Evolutionary conservation across 2,888 invertebrate genomes (phyloP).

Genomic region (Trilocha varians): DNA sequence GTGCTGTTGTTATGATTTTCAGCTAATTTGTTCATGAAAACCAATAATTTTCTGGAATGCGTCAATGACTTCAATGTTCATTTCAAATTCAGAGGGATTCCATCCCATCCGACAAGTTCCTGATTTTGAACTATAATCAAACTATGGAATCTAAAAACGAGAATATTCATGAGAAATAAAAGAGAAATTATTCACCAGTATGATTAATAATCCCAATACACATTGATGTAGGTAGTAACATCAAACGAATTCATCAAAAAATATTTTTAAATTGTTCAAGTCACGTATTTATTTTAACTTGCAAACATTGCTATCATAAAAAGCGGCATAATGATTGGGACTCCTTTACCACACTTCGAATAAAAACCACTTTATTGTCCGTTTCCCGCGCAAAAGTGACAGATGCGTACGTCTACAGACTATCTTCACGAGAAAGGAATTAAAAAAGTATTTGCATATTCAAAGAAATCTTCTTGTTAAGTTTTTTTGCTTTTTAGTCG

Average conservation of each 20-base stretch:
- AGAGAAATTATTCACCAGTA: background rate
- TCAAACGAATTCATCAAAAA: background rate
- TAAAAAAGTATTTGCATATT: constrained; percentile 63
- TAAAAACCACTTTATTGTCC: constrained; percentile 3
- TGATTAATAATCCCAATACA: background rate
- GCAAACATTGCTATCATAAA: background rate
- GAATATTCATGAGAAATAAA: no score
- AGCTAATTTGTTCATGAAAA: no score
- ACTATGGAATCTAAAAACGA: no score
- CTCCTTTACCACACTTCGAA: background rate
- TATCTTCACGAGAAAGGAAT: constrained; percentile 14
- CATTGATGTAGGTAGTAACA: no score
- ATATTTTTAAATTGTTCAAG: background rate
- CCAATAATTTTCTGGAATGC: no score
- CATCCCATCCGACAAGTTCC: constrained; percentile 43
- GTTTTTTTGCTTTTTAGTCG: constrained; percentile 1
- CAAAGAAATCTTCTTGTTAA: constrained; percentile 27
- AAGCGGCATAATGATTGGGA: constrained; percentile 2
- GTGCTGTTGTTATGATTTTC: no score
- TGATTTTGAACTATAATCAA: no score
- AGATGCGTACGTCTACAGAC: constrained; percentile 52
- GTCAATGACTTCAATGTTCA: no score
- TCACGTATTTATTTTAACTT: background rate
- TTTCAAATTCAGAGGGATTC: constrained; percentile 43
- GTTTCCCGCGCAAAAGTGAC: constrained; percentile 52